Evolutionary conservation across 1,140 invertebrate genomes (phyloP).

Genomic region (Oncopodura yosiiana): DNA sequence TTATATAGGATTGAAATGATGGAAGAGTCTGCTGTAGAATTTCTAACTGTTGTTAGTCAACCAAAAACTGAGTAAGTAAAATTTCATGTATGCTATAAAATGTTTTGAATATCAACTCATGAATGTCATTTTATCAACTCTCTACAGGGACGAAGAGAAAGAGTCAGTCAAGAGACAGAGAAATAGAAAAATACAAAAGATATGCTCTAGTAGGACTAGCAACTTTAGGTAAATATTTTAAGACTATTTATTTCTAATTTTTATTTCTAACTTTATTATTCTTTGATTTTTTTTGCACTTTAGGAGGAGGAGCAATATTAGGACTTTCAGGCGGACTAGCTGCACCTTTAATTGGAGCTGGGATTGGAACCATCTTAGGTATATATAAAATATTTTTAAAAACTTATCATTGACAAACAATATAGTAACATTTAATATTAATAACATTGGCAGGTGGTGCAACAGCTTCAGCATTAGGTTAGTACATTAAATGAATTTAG

Average conservation of each 20-base stretch:
- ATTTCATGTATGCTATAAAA: constrained; percentile 18
- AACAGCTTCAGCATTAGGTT: constrained; percentile 50
- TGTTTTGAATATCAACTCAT: too few relatives aligned
- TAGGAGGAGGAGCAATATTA: constrained; percentile 55
- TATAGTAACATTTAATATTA: too few relatives aligned
- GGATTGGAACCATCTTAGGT: too few relatives aligned
- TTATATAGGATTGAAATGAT: constrained; percentile 48
- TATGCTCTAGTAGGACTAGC: constrained; percentile 55
- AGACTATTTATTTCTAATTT: too few relatives aligned
- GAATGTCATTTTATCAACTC: constrained; percentile 11
- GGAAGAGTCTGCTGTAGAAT: constrained; percentile 43
- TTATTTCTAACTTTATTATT: too few relatives aligned
- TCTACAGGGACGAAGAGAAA: constrained; percentile 40
- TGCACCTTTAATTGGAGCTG: constrained; percentile 53
- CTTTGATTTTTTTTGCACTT: too few relatives aligned
- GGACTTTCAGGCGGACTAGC: constrained; percentile 58
- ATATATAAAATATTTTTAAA: too few relatives aligned
- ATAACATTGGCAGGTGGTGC: too few relatives aligned
- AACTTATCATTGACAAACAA: too few relatives aligned
- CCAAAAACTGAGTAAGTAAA: constrained; percentile 40
- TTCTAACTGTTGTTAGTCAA: constrained; percentile 39
- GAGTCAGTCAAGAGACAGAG: constrained; percentile 45
- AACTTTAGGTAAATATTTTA: too few relatives aligned
- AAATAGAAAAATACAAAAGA: constrained; percentile 51
- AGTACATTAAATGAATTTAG: constrained; percentile 35